Base-by-base conservation (phyloP, 2,113 vertebrate species). In the Murina feae region DNA sequence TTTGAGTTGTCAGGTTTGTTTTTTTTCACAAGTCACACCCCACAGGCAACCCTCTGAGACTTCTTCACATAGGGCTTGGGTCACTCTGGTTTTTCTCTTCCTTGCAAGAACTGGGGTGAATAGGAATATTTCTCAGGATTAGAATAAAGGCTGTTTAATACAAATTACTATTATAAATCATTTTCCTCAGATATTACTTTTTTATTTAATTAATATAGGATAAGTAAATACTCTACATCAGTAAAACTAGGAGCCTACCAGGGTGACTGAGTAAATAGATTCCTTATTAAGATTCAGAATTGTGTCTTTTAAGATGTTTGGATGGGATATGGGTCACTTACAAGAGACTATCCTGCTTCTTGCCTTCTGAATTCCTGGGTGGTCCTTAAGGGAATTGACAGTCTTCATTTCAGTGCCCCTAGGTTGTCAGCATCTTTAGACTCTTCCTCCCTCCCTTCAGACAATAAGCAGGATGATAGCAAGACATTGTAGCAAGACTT, bases 41-140 rank as follows among this genome's bases (percentile, higher is more conserved):
- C 2, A 2, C 1, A 1, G 28, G 30, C 42, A 55, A 5, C 7
- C 21, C 9, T 75, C 9, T 37, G 12, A 5, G 30, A 8, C 25
- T 39, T 6, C 20, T 78, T 78, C 30, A 1, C 32, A 8, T 1
- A 17, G 49, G 35, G 42, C 17, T 44, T 58, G n/a, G 2, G 25
- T 69, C 44, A 13, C 28, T 28, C 12, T 35, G 35, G 2, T 13
- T 78, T 75, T 76, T 88, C 44, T 74, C 1, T 44, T 39, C 16
- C 37, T 72, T 39, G 74, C 5, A 51, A 23, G 30, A 66, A 82
- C 75, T 63, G 6, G 30, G 9, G 7, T 74, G 16, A 44, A 44
- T 18, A 68, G 20, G 16, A 35, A 39, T 69, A 20, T 51, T 42
- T 86, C 93, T 76, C 17, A 37, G 42, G 47, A 63, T 74, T 89